These are phyloP conservation scores for Cheilosia grossa DNA, from an alignment of 2,888 invertebrate genomes.

Conservation along the genomic window DNA sequence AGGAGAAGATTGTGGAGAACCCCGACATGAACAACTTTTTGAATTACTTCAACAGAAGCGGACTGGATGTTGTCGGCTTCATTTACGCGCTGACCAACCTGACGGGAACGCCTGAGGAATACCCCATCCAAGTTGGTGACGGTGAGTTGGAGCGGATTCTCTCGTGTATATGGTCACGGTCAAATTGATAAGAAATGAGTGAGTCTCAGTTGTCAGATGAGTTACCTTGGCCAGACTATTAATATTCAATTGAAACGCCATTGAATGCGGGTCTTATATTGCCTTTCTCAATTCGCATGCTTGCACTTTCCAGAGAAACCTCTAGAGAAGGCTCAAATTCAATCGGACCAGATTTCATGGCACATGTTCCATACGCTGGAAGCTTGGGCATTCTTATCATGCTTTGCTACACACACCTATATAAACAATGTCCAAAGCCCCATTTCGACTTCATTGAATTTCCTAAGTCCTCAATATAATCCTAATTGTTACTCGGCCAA, in stretches of 20 bases:
- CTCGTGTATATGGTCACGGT: neutral
- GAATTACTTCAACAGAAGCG: conserved; percentile 80
- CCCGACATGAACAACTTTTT: conserved; percentile 80
- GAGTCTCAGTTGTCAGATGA: no score
- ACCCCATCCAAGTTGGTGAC: conserved; percentile 17
- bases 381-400: neutral
- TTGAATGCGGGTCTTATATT: no score
- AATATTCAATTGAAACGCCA: neutral
- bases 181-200: neutral
- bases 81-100: conserved; percentile 77
- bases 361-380: no score
- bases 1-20: conserved; percentile 78
- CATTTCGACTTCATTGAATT: conserved; percentile 33
- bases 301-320: no score
- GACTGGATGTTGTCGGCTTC: conserved; percentile 80
- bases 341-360: no score
- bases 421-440: conserved; percentile 1
- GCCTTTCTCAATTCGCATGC: no score
- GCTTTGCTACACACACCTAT: neutral
- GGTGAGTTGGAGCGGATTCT: conserved; percentile 2
- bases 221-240: neutral
- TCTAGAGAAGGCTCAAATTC: no score
- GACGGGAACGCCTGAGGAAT: conserved; percentile 74
- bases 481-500: conserved; percentile 55
- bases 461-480: conserved; percentile 36